Percentiles rank a stretch among this genome's conserved stretches.
These are phyloP conservation scores for Ceyx erithaca DNA, from an alignment of 2,797 vertebrate genomes.

Conservation along the genomic window DNA sequence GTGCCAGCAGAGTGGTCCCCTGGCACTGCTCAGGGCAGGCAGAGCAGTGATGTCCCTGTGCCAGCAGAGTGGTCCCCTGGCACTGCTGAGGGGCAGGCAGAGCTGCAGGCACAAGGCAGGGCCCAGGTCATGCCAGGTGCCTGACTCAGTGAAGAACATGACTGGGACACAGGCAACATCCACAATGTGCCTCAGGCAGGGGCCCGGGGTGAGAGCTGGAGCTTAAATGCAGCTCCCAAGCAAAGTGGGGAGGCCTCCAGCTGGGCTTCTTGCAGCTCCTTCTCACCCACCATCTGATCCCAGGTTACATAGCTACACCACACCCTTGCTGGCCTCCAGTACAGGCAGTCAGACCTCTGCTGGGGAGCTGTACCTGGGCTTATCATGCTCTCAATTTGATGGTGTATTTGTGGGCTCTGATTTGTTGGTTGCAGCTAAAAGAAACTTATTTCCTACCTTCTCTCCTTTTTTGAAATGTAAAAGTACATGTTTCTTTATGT, in stretches of 20 bases:
- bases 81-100: neutral
- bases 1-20: no score
- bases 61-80: neutral
- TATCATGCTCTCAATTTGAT: neutral
- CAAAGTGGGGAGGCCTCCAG: neutral
- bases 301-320: neutral
- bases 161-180: neutral
- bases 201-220: neutral
- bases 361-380: neutral
- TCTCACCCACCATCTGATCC: neutral
- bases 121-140: neutral
- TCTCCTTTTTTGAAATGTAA: neutral
- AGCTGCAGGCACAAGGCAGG: neutral
- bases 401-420: neutral
- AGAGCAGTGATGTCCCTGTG: neutral
- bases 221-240: neutral
- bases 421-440: neutral
- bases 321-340: neutral
- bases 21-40: no score
- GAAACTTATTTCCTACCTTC: neutral
- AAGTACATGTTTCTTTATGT: neutral
- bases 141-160: neutral
- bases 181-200: fast-evolving
- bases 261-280: neutral
- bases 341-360: neutral